Conservation (phyloP, 2,113 vertebrate species). For the Romanogobio albipinnatus region DNA sequence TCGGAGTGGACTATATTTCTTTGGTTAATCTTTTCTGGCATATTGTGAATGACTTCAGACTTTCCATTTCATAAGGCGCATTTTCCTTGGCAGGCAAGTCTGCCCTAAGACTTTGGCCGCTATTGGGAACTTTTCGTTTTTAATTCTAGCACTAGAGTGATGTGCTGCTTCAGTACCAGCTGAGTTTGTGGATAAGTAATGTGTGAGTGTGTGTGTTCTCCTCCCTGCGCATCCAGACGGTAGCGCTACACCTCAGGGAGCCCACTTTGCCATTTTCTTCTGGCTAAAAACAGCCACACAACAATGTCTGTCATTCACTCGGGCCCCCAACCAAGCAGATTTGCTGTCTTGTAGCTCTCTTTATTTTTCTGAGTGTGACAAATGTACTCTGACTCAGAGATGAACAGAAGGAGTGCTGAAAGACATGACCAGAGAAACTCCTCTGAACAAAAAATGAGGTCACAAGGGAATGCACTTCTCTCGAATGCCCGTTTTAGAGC, state of each 20-base stretch:
- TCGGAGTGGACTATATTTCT: constrained; percentile 62
- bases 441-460: constrained; percentile 20
- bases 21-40: constrained; percentile 67
- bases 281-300: constrained; percentile 50
- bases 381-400: constrained; percentile 41
- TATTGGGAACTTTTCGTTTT: constrained; percentile 74
- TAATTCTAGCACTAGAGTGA: constrained; percentile 66
- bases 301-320: constrained; percentile 42
- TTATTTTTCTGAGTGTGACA: constrained; percentile 42
- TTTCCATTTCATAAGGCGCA: constrained; percentile 80
- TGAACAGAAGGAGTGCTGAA: neutral
- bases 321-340: constrained; percentile 37
- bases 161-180: constrained; percentile 57
- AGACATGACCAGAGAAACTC: constrained; percentile 36
- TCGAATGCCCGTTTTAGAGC: constrained; percentile 4
- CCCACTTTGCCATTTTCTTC: constrained; percentile 42
- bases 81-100: constrained; percentile 76
- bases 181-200: constrained; percentile 47
- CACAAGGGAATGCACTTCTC: neutral
- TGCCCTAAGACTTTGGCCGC: constrained; percentile 70
- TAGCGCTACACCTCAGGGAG: constrained; percentile 40
- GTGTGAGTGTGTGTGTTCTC: constrained; percentile 10
- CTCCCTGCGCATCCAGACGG: neutral
- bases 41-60: constrained; percentile 78
- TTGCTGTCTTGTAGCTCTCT: constrained; percentile 34